Evolutionary conservation across 2,888 invertebrate species (phyloP), one percentile per base, ranked within the genome.

Genomic region (Melanargia galathea): DNA sequence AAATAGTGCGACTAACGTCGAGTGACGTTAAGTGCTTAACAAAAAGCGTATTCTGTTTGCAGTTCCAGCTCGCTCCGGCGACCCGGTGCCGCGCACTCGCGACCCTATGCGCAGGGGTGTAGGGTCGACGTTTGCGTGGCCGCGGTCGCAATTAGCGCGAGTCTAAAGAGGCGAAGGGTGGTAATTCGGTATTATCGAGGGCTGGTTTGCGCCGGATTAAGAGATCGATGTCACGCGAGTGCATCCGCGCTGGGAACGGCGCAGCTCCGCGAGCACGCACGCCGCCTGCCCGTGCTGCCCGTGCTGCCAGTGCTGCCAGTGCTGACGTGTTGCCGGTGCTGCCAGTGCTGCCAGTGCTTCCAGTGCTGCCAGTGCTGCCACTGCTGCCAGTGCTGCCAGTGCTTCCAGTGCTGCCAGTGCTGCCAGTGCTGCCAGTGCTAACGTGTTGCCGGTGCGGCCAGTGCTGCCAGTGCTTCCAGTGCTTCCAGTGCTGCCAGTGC

Each of bases 21-120:
- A 82, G 73, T 81, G 82, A 86, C 82, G 87, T 85, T 86, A 83
- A 89, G 87, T 87, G 87, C 75, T 70, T 73, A 70, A 84, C 82
- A 86, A 86, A 80, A 81, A 77, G 70, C 70, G 70, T 73, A 74
- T 82, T 83, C 80, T 82, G 81, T 81, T 76, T 71, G 76, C 60
- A 52, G 54, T 56, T 51, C 46, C 22, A 61, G 43, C 35, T 10
- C 35, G 64, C 67, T 70, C 30, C 30, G 7, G n/a, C 24, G n/a
- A 18, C 52, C 40, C 65, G 18, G 18, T 10, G 8, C 18, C 18
- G 20, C 3, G 1, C 45, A 13, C 1, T 5, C 11, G 46, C 22
- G 22, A 24, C 46, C 10, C 46, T 48, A 49, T 16, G 49, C 10
- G 2, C 0, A 30, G 48, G 13, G 11, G 10, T 2, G 11, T 11